Base-by-base conservation (phyloP, 2,113 vertebrate genomes). In the Poecile atricapillus region DNA sequence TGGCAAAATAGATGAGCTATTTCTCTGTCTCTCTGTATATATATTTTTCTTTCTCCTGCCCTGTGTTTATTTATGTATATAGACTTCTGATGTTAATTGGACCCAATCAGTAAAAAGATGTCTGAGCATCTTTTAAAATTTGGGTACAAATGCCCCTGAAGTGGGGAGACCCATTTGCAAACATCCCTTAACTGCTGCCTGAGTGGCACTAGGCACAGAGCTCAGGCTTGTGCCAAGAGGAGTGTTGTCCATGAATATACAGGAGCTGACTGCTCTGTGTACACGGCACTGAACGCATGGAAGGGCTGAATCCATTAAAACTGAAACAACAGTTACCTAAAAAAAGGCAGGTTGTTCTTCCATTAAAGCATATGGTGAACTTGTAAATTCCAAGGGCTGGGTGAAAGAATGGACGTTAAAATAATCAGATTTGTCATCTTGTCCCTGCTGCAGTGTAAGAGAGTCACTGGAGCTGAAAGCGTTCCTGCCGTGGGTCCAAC, bases 371-470 rank as follows among this genome's bases (percentile, higher is more conserved):
- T 44, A 39, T 0, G 16, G 60, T 84, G 65, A 88, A 67, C 69
- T 96, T 93, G 87, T 93, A 64, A 83, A 91, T 87, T 73, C 78
- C 30, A 39, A 67, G 95, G 31, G 68, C 74, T n/a, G 65, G 60
- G 56, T 69, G 90, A 70, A 80, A 22, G 62, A 71, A 21, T 4
- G 50, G 89, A 4, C 24, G 31, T 82, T 53, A 35, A 50, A 68
- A 22, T 89, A 92, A 91, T 81, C 87, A 59, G 60, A n/a, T 87
- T 87, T 92, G 70, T 89, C 94, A 74, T 47, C 47, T 14, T 44
- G 53, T 80, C 88, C 71, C 79, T 59, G 0, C 69, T 52, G 71
- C 20, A 25, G 23, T 24, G 2, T 59, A 13, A 30, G 83, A 28
- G 74, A 92, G 37, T 71, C 67, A 71, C 27, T 93, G 86, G 87